Base-by-base conservation (phyloP, 2,888 invertebrate genomes). In the Lomographa bimaculata region DNA sequence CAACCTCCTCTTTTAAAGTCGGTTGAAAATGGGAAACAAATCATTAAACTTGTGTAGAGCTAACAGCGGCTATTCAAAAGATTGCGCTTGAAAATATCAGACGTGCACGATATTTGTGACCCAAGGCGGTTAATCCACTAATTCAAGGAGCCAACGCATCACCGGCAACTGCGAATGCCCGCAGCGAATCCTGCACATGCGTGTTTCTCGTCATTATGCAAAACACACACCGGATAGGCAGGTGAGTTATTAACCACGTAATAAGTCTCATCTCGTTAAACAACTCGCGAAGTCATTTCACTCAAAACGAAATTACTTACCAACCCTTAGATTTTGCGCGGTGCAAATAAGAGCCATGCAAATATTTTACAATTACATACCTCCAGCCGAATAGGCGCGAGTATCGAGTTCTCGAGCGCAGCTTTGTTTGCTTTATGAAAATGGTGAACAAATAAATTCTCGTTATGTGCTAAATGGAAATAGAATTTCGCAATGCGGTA, bases 391-490 rank as follows among this genome's bases (percentile, higher is more conserved):
- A 72, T 67, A 60, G 54, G 61, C 59, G 54, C 58, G 59, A 70
- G 61, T 69, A 74, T 74, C 68, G 63, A 62, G 66, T 67, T 68
- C 63, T 59, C 62, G 57, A 59, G 62, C 64, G 63, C 58, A 66
- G 58, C 58, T 60, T 66, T 54, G 60, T 58, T 64, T 65, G 70
- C 71, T 77, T 79, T 78, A 79, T 78, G 77, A 78, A 79, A 82
- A 79, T 74, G 66, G 73, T 64, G 71, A 68, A 74, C 71, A 76
- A 71, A 81, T 80, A 83, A 80, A 81, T 82, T 79, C 73, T 79
- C 75, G 78, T 80, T 82, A 78, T 69, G 63, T 61, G 64, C 63
- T 70, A 68, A 71, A 54, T 72, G 69, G 70, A 76, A 73, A 79
- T 77, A 77, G 64, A 79, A 78, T 74, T 75, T 71, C 67, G 69